Evolutionary conservation across 2,113 vertebrate genomes (phyloP).

Genomic region (Poeciliopsis prolifica): DNA sequence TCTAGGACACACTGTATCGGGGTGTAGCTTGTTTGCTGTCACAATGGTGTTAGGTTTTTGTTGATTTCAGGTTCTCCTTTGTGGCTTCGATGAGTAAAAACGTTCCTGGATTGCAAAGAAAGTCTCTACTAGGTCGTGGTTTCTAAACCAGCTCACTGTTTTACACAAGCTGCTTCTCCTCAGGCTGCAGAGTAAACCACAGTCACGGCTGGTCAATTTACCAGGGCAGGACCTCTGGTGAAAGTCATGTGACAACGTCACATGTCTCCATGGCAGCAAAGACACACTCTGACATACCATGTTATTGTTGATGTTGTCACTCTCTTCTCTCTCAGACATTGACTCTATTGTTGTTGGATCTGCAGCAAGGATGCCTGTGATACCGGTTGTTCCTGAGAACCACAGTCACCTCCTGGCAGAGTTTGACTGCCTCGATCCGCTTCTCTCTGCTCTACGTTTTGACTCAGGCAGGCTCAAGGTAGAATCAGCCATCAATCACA

Average conservation of each 20-base stretch:
- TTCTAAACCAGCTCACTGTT: background rate
- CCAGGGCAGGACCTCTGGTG: constrained; percentile 2
- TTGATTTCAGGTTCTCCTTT: background rate
- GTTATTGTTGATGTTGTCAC: background rate
- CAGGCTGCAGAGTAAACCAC: constrained; percentile 24
- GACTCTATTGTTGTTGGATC: constrained; percentile 26
- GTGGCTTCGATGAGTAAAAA: background rate
- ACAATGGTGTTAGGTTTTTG: background rate
- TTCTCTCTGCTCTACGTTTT: constrained; percentile 91
- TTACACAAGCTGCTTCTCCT: background rate
- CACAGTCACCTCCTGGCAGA: constrained; percentile 90
- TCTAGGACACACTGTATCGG: background rate
- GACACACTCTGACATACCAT: background rate
- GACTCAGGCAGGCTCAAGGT: constrained; percentile 95
- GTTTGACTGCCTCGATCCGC: constrained; percentile 89
- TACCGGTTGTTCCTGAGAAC: constrained; percentile 83
- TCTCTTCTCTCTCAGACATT: constrained; percentile 11
- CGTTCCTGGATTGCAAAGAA: background rate
- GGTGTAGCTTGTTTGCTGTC: background rate
- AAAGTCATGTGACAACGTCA: constrained; percentile 55
- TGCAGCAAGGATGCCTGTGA: constrained; percentile 76
- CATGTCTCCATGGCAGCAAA: background rate
- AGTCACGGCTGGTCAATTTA: constrained; percentile 66
- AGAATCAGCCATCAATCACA: constrained; percentile 16
- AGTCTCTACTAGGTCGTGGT: background rate